Conservation (phyloP, 2,113 vertebrate genomes). For the Furnarius figulus region DNA sequence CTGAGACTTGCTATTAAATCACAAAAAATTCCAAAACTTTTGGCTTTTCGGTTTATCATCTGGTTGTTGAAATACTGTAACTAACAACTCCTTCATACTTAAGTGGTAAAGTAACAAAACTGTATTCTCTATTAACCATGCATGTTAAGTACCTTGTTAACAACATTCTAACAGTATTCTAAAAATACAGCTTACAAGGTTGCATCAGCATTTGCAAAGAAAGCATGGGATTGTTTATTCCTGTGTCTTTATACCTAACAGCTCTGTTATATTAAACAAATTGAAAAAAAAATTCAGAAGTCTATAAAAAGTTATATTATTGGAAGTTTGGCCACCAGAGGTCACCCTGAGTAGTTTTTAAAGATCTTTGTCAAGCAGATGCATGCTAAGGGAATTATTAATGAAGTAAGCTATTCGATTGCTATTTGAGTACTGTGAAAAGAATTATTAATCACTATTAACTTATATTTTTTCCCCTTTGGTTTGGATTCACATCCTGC, state of each 20-base stretch:
- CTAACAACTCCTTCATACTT: not conserved
- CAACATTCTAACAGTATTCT: not conserved
- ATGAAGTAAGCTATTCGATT: not conserved
- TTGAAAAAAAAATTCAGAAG: not conserved
- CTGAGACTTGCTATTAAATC: not conserved
- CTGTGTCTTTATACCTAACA: not conserved
- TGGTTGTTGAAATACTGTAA: not conserved
- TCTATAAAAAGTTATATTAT: not conserved
- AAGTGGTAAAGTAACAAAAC: not conserved
- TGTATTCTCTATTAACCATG: not conserved
- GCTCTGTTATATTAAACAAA: not conserved
- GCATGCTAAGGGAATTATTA: not conserved
- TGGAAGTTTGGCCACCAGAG: not conserved
- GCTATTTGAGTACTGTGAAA: not conserved
- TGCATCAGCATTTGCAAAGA: not conserved
- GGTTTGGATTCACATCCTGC: not conserved
- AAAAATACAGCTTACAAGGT: not conserved
- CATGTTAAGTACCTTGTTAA: not conserved
- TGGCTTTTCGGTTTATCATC: not conserved
- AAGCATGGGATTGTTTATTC: not conserved
- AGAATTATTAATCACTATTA: constrained; percentile 1
- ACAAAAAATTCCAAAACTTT: not conserved
- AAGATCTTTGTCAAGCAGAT: not conserved
- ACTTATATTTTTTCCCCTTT: not conserved
- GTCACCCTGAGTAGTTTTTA: not conserved